Conservation (phyloP, 2,113 vertebrate genomes). For the Oncorhynchus mykiss region DNA sequence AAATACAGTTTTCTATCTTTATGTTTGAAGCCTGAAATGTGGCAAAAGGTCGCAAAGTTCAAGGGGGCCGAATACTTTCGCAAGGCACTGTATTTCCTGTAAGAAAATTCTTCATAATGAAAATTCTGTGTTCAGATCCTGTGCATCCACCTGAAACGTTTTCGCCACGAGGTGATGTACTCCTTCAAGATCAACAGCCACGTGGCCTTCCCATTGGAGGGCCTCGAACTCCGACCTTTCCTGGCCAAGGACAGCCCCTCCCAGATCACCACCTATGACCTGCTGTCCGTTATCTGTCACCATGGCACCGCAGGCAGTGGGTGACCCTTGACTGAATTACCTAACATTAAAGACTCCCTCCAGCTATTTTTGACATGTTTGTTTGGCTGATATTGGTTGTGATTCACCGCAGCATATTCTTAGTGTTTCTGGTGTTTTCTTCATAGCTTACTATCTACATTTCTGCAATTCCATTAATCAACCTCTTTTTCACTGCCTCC, state of each 20-base stretch:
- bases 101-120: too few species aligned
- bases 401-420: too few species aligned
- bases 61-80: too few species aligned
- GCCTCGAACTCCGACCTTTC: slow-evolving; percentile 92
- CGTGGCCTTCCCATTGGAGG: slow-evolving; percentile 93
- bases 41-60: too few species aligned
- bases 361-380: too few species aligned
- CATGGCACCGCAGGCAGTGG: slow-evolving; percentile 97
- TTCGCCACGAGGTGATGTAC: slow-evolving; percentile 96
- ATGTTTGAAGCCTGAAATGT: too few species aligned
- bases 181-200: slow-evolving; percentile 97
- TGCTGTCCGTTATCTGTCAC: slow-evolving; percentile 96
- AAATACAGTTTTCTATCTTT: too few species aligned
- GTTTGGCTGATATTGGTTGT: too few species aligned
- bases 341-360: too few species aligned
- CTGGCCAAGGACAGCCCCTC: slow-evolving; percentile 94
- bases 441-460: too few species aligned
- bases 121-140: slow-evolving; percentile 78
- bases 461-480: neutral
- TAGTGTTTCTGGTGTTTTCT: too few species aligned
- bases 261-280: slow-evolving; percentile 92
- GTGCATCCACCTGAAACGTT: slow-evolving; percentile 95
- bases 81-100: too few species aligned
- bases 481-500: neutral
- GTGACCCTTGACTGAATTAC: slow-evolving; percentile 26